These are phyloP conservation scores for Rhadina sibilatrix DNA, from an alignment of 2,113 vertebrate species.

Conservation along the genomic window DNA sequence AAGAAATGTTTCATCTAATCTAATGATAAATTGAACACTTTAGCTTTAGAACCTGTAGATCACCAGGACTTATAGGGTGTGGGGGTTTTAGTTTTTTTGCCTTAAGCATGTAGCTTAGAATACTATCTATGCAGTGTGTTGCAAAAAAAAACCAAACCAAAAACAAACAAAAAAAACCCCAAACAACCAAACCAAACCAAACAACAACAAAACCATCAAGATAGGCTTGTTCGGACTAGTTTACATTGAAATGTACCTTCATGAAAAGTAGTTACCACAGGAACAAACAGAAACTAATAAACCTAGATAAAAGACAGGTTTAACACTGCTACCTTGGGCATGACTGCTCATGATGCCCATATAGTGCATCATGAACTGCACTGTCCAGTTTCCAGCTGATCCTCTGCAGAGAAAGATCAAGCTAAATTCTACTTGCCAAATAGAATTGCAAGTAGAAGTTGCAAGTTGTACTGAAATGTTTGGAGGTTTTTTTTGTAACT, in stretches of 20 bases:
- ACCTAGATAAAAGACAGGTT: background rate
- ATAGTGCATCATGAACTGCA: background rate
- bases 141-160: background rate
- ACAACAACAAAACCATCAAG: background rate
- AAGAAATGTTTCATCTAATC: background rate
- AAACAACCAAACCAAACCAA: no score
- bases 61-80: background rate
- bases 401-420: background rate
- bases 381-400: background rate
- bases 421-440: background rate
- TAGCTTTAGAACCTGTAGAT: background rate
- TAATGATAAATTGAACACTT: background rate
- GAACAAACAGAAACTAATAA: background rate
- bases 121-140: background rate
- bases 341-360: background rate
- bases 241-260: background rate
- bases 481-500: background rate
- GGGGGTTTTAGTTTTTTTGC: background rate
- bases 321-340: background rate
- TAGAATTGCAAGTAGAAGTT: no score
- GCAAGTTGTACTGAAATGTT: background rate
- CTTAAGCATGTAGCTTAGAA: background rate
- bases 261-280: background rate
- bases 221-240: background rate
- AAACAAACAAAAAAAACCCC: no score